Conservation (phyloP, 2,888 invertebrate species). For the Brenthis daphne region DNA sequence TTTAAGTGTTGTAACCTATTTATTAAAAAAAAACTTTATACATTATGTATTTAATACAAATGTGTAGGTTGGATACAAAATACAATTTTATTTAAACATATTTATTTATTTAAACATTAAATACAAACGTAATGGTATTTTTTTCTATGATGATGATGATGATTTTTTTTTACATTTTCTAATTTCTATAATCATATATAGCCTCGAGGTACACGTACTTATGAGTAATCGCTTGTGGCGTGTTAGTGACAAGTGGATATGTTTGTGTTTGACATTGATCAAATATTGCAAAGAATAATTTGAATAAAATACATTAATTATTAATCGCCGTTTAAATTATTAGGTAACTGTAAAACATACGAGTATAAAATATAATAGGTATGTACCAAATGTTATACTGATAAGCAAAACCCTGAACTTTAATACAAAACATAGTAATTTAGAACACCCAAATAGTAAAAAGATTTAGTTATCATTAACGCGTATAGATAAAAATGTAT, state of each 20-base stretch:
- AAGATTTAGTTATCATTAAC: constrained; percentile 30
- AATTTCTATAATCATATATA: constrained; percentile 1
- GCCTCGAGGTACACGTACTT: background rate
- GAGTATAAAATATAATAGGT: too few species aligned
- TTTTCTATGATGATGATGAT: too few species aligned
- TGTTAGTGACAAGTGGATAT: constrained; percentile 10
- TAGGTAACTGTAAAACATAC: background rate
- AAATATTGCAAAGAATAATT: background rate
- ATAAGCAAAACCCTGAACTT: constrained; percentile 17
- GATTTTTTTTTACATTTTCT: background rate
- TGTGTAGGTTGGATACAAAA: too few species aligned
- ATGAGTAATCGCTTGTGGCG: constrained; percentile 10
- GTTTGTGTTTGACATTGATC: constrained; percentile 9
- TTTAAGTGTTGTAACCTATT: too few species aligned
- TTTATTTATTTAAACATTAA: too few species aligned
- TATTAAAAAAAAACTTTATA: too few species aligned
- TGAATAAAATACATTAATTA: background rate
- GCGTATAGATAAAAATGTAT: constrained; percentile 34
- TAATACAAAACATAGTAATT: constrained; percentile 16
- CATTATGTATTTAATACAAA: too few species aligned
- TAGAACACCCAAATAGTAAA: constrained; percentile 29
- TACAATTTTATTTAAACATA: too few species aligned
- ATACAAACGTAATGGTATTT: too few species aligned
- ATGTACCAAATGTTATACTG: background rate
- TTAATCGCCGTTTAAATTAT: too few species aligned